Conservation (phyloP, 2,113 vertebrate species). For the Tachysurus vachellii region DNA sequence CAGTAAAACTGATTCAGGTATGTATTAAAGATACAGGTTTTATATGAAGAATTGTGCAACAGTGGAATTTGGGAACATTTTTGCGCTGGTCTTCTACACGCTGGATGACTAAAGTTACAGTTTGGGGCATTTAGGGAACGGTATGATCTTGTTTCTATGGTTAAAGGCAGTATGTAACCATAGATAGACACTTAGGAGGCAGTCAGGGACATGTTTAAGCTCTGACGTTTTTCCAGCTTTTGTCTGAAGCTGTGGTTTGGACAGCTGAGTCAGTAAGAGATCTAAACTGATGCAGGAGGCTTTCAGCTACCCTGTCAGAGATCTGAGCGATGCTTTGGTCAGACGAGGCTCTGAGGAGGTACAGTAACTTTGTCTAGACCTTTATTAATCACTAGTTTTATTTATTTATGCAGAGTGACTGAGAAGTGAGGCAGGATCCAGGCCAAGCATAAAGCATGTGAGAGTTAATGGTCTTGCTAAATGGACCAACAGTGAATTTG, state of each 20-base stretch:
- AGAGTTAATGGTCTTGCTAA: neutral
- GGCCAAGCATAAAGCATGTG: neutral
- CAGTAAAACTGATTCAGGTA: neutral
- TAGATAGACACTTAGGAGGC: conserved; percentile 34
- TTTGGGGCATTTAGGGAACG: conserved; percentile 25
- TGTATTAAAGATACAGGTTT: neutral
- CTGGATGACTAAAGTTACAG: conserved; percentile 25
- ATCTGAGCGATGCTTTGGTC: conserved; percentile 47
- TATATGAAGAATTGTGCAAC: neutral
- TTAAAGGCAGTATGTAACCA: conserved; percentile 25
- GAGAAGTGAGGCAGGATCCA: neutral
- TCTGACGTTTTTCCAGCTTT: conserved; percentile 38
- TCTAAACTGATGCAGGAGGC: conserved; percentile 45
- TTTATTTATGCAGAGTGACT: conserved; percentile 20
- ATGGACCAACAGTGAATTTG: conserved; percentile 17
- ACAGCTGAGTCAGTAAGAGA: conserved; percentile 58
- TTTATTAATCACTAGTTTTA: conserved; percentile 10
- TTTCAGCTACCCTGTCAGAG: conserved; percentile 66
- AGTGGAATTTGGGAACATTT: neutral
- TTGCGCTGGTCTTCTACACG: neutral
- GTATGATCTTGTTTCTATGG: conserved; percentile 22
- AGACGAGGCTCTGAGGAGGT: neutral
- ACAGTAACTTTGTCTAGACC: conserved; percentile 3
- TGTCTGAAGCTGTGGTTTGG: conserved; percentile 43
- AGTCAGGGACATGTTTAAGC: conserved; percentile 35